Evolutionary conservation across 2,888 invertebrate species (phyloP).

Genomic region (Eupithecia pulchellata): DNA sequence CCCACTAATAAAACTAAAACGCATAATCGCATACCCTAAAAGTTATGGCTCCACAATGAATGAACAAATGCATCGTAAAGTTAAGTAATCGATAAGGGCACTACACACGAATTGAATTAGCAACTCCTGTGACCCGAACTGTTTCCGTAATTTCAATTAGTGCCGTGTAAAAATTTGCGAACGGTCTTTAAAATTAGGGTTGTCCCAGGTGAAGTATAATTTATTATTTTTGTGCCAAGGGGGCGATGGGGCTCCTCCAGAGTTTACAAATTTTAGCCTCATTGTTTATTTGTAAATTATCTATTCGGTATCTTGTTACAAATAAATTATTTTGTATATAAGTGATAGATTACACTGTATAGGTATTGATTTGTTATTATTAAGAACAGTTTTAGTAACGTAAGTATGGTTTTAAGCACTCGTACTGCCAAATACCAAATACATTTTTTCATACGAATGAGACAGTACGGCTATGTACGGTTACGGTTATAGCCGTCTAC

Average conservation of each 20-base stretch:
- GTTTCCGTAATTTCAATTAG: slow-evolving; percentile 47
- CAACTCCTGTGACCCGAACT: slow-evolving; percentile 35
- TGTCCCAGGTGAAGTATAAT: slow-evolving; percentile 15
- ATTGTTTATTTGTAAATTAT: no score
- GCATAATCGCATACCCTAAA: background rate
- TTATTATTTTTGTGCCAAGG: no score
- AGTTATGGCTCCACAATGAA: slow-evolving; percentile 17
- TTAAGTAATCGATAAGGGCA: slow-evolving; percentile 40
- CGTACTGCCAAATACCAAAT: no score
- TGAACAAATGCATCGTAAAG: slow-evolving; percentile 38
- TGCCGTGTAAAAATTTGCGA: slow-evolving; percentile 46
- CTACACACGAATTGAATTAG: slow-evolving; percentile 36
- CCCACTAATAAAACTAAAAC: background rate
- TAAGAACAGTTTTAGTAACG: background rate
- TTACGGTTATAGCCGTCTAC: no score
- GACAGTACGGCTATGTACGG: no score
- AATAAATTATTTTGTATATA: no score
- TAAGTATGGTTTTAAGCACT: background rate
- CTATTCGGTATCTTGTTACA: no score
- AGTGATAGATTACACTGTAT: background rate
- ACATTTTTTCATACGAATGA: no score
- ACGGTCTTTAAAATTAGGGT: slow-evolving; percentile 36
- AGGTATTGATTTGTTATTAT: background rate
- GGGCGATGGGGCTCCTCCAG: no score
- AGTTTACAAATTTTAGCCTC: no score